Base-by-base conservation (phyloP, 2,113 vertebrate genomes). In the Phaethon lepturus region DNA sequence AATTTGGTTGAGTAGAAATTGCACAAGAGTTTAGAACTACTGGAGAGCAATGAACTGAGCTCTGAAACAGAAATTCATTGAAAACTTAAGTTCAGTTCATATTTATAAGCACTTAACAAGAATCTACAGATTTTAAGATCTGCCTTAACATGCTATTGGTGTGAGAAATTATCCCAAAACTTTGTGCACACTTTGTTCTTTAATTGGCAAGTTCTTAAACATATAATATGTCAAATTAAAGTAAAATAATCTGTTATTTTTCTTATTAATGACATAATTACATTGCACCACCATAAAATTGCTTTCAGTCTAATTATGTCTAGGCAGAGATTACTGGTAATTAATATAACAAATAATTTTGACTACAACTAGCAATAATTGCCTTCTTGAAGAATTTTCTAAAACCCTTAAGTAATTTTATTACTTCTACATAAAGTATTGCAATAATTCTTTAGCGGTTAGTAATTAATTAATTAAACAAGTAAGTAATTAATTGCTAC, bases 321-420 rank as follows among this genome's bases (percentile, higher is more conserved):
- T 95, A 96, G 83, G 87, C 85, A 93, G 93, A 92, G 35, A 91
- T 96, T 72, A 93, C 87, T 64, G 69, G 87, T 96, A 83, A 96
- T 98, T 97, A 96, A 97, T 95, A 96, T 95, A 97, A 97, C 85
- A 97, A 98, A 97, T 83, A 95, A 94, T 92, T 98, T 98, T 97
- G 77, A 93, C 90, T 96, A 87, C 87, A 93, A 82, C 92, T 86
- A 84, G 72, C 87, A 96, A 79, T 94, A 95, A 97, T 97, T 94
- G 87, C 78, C 92, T 97, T 96, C 78, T 93, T 95, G 92, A 96
- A 92, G 71, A 92, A 86, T 82, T 96, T 97, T 77, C 83, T 92
- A 95, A 97, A 96, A 95, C 75, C 52, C 78, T 96, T 91, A 85
- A 95, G 88, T 93, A 94, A 94, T 96, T 96, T 93, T 94, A 90